These are phyloP conservation scores for Leptoteleia sp. DNA, from an alignment of 1,140 invertebrate species.

Conservation along the genomic window DNA sequence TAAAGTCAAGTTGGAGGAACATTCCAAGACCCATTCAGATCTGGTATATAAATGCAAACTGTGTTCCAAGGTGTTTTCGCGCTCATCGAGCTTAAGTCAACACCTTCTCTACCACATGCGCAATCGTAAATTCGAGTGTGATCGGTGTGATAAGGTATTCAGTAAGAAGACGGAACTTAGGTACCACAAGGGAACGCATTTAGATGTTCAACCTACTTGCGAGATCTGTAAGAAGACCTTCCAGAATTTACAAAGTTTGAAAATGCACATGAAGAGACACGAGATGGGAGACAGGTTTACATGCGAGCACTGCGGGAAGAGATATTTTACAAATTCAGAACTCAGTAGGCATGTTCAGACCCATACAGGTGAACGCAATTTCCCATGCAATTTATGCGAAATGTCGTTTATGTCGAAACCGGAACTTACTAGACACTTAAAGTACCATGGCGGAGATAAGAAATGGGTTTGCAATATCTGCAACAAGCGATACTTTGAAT, in stretches of 20 bases:
- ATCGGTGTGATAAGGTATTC: constrained; percentile 62
- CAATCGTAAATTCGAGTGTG: constrained; percentile 57
- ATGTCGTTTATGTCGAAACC: constrained; percentile 71
- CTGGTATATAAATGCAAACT: constrained; percentile 43
- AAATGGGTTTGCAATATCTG: constrained; percentile 82
- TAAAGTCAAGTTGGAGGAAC: constrained; percentile 19
- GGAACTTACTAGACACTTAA: constrained; percentile 70
- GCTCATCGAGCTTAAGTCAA: constrained; percentile 15
- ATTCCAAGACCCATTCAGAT: constrained; percentile 33
- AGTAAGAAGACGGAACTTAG: constrained; percentile 58
- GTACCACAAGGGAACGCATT: constrained; percentile 68
- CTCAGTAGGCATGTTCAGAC: constrained; percentile 69
- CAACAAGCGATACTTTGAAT: constrained; percentile 72
- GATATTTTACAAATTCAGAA: constrained; percentile 72
- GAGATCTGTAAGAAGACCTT: constrained; percentile 75
- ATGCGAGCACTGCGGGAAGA: constrained; percentile 67
- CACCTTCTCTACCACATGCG: constrained; percentile 52
- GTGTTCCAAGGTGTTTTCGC: constrained; percentile 44
- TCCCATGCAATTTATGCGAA: constrained; percentile 67
- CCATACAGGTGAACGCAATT: constrained; percentile 66
- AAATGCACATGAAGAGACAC: constrained; percentile 79
- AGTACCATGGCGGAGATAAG: constrained; percentile 71
- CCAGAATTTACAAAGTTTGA: constrained; percentile 76
- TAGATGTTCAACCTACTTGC: constrained; percentile 65
- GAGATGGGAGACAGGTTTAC: constrained; percentile 64